Evolutionary conservation across 2,797 vertebrate genomes (phyloP).

Genomic region (Todus mexicanus): DNA sequence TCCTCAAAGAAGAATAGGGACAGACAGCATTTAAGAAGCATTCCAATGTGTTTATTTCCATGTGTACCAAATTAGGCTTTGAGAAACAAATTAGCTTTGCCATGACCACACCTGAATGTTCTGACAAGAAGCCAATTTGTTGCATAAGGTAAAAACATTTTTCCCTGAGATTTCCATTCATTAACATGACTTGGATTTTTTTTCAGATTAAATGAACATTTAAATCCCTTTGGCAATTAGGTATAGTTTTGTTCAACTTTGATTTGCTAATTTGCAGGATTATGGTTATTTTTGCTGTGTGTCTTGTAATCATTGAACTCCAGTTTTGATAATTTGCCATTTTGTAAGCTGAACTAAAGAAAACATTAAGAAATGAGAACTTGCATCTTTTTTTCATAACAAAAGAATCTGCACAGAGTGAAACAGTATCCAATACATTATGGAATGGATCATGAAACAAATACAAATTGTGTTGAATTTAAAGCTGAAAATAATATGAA

Average conservation of each 20-base stretch:
- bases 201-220: neutral
- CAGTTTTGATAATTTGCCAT: neutral
- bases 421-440: neutral
- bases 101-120: constrained; percentile 40
- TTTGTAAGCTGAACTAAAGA: neutral
- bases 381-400: neutral
- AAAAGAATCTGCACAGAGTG: neutral
- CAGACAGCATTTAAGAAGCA: constrained; percentile 6
- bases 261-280: neutral
- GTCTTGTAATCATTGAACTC: neutral
- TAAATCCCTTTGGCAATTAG: neutral
- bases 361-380: neutral
- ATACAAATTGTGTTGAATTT: neutral
- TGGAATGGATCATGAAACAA: neutral
- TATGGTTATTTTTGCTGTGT: neutral
- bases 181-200: constrained; percentile 2
- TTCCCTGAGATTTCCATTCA: constrained; percentile 5
- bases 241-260: neutral
- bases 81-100: constrained; percentile 32
- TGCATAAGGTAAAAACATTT: constrained; percentile 21
- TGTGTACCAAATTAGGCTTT: constrained; percentile 40
- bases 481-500: neutral
- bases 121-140: constrained; percentile 38
- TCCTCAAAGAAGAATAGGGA: neutral
- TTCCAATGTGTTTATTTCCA: constrained; percentile 53